Evolutionary conservation across 1,140 invertebrate species (phyloP), one percentile per base, ranked within the genome.

Genomic region (Coptotermes formosanus): DNA sequence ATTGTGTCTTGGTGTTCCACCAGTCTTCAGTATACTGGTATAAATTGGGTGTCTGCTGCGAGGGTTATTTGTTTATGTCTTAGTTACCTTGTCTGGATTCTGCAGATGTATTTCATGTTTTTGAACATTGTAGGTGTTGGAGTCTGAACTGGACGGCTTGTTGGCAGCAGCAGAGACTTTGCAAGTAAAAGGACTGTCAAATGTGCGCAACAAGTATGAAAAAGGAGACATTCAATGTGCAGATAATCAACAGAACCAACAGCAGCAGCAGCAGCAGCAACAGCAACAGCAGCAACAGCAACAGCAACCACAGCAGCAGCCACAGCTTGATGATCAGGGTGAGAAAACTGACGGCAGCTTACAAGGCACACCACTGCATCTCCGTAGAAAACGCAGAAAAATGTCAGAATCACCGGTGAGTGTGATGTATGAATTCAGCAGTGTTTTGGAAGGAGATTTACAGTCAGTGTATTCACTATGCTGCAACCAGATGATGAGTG

Each of bases 161-260:
- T 88, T 92, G 82, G 88, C 89, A 32, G 89, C 90, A 30, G 92
- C 91, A 3, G 91, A 92, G 88, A 89, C 89, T 55, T 88, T 92
- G 30, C 91, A 92, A 89, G 89, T 92, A 0, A 92, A 92, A 88
- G 92, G 92, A 55, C 87, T 92, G 43, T 89, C 88, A 44, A 90
- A 89, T 86, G 89, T 91, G 19, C 55, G 90, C 55, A 89, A 89
- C 25, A 89, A 89, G 55, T 88, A 89, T 87, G 88, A 88, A 38
- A 88, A 88, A 87, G 88, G 87, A 75, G 88, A 89, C 48, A 87
- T 88, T 59, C 85, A 86, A 64, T 55, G 85, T 48, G 82, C n/a
- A 21, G 82, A 86, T 38, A 69, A n/a, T 84, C 75, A 45, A 30
- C 45, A 30, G 44, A 43, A 82, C 19, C 48, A n/a, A 85, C 32